Percentiles rank a stretch among this genome's conserved stretches.
These are phyloP conservation scores for Zaprionus bogoriensis DNA, from an alignment of 2,888 invertebrate genomes.

Conservation along the genomic window DNA sequence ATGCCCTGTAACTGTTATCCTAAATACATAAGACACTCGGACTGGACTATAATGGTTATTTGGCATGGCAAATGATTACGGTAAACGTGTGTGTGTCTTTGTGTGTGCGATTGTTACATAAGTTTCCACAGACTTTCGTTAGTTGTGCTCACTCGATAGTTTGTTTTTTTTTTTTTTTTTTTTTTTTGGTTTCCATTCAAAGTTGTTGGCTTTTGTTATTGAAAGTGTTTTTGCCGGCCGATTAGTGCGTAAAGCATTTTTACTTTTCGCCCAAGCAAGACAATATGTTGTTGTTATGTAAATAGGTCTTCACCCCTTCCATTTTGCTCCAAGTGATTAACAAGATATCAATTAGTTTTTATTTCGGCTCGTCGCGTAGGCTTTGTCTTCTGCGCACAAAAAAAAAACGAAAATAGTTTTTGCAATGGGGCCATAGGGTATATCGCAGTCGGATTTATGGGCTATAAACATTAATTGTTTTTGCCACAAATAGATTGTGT, in stretches of 20 bases:
- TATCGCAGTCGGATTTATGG: neutral
- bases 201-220: constrained; percentile 57
- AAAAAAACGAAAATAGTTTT: neutral
- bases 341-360: constrained; percentile 1
- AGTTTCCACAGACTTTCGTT: constrained; percentile 42
- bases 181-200: constrained; percentile 43
- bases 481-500: neutral
- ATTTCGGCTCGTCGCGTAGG: neutral
- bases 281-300: constrained; percentile 39
- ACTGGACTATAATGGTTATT: constrained; percentile 6
- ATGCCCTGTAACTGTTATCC: constrained; percentile 8
- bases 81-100: constrained; percentile 47
- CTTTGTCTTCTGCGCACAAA: neutral
- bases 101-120: constrained; percentile 40
- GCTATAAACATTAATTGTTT: neutral
- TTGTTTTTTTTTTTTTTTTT: constrained; percentile 17
- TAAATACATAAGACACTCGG: constrained; percentile 7
- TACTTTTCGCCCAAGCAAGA: constrained; percentile 41
- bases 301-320: constrained; percentile 33
- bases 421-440: neutral
- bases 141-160: constrained; percentile 12
- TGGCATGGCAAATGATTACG: constrained; percentile 47
- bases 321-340: constrained; percentile 11
- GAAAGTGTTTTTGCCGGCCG: constrained; percentile 41
- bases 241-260: constrained; percentile 62